Base-by-base conservation (phyloP, 2,113 vertebrate species). In the Abramis brama region DNA sequence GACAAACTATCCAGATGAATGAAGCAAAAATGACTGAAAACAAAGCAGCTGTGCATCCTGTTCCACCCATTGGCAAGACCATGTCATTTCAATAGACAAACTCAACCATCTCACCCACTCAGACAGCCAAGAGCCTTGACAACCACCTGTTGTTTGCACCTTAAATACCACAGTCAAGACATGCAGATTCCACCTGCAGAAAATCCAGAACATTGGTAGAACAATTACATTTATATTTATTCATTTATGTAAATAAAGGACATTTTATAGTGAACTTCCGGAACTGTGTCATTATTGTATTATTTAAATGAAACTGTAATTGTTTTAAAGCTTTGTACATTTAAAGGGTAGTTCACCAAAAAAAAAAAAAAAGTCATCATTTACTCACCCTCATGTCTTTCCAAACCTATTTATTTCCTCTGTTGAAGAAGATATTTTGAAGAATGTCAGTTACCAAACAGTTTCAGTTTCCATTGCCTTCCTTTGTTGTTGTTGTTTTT, bases 141-240 rank as follows among this genome's bases (percentile, higher is more conserved):
- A 43, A 23, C 36, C 10, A 73, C 36, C 19, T 73, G 70, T 73
- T 73, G 10, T 73, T 73, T 73, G 70, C 70, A 45, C 70, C 70
- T n/a, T 73, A 45, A 39, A 73, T 73, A n/a, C 70, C 70, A 73
- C 70, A 43, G 70, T 43, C 70, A 73, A 73, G 70, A 6, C 36
- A 73, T n/a, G 9, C 33, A 39, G 33, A 9, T 70, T 70, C 66
- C 27, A 17, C 62, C 66, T 39, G 33, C 33, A 70, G 8, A 39
- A 23, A 70, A 70, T 39, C 66, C 33, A 70, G 17, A 70, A 5
- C 7, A 39, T 21, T 71, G 19, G 68, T 39, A 21, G 8, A 71
- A 71, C 36, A 19, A 71, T 8, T 23, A 33, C 55, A 30, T 13
- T 62, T 27, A 62, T 25, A 62, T 62, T 11, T 60, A 10, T 60